Evolutionary conservation across 2,113 vertebrate species (phyloP), one percentile per base, ranked within the genome.

Genomic region (Petrocephalus microphthalmus): DNA sequence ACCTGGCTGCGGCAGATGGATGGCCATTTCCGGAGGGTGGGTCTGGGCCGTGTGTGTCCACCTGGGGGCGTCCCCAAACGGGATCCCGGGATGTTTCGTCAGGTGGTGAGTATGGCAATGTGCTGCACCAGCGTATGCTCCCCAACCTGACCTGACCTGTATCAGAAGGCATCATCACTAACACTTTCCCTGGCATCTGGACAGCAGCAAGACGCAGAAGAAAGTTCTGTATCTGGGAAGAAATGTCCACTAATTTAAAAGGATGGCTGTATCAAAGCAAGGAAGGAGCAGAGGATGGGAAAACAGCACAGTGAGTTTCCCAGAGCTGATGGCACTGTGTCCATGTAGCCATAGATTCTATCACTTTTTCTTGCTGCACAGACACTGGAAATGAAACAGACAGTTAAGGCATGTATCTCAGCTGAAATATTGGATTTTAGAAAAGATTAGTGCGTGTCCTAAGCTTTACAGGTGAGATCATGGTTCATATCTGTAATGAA

Each of bases 341-440:
- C 22, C 51, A 29, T 15, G 52, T 22, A 19, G 25, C 5, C 84
- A 85, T 37, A 37, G 52, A 85, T 85, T 6, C n/a, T 56, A 52
- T 85, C 84, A 2, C 22, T 54, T 56, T 52, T 51, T 3, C n/a
- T 29, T 5, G 29, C 52, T 42, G 6, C 52, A 33, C 20, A 54
- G 52, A 85, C 25, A 56, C 49, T 85, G 84, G 52, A 85, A 85
- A 85, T 85, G 51, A 85, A 85, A 33, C 56, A 19, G 13, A 15
- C 51, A 52, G 47, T 29, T 51, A 22, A 51, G 11, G 25, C 47
- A 53, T 53, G 84, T 85, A 49, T 56, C 84, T 85, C 13, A 29
- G 84, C 52, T 42, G 29, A 54, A 52, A 53, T 84, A 84, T 49
- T 84, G 83, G 83, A 84, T 84, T 84, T n/a, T 53, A 84, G 11